Percentiles rank a stretch among this genome's conserved stretches.
Conservation (phyloP, 2,797 vertebrate species). For the Crocodylus rhombifer region DNA sequence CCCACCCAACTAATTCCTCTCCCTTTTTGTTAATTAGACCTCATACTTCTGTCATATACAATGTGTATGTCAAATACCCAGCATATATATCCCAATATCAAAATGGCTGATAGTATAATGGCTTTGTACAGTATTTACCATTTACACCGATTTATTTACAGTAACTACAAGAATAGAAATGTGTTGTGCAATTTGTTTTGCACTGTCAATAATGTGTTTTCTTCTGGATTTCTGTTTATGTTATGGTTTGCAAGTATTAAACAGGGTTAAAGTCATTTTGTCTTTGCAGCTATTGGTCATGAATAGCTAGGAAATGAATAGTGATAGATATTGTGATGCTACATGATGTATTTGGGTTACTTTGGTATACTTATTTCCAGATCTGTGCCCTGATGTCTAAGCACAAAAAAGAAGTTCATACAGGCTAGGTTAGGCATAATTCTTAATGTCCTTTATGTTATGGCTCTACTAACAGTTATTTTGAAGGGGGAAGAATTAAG, state of each 20-base stretch:
- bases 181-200: not conserved
- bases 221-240: not conserved
- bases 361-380: not conserved
- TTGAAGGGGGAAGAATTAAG: not conserved
- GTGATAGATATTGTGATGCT: accelerated
- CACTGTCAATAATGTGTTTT: not conserved
- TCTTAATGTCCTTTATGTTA: not conserved
- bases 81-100: not conserved
- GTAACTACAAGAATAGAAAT: not conserved
- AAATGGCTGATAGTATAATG: not conserved
- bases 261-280: not conserved
- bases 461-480: not conserved
- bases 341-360: not conserved
- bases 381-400: not conserved
- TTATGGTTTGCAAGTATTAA: not conserved
- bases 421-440: not conserved
- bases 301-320: not conserved
- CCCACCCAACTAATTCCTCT: not conserved
- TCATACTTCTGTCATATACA: not conserved
- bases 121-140: not conserved
- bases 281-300: not conserved
- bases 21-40: not conserved
- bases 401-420: not conserved
- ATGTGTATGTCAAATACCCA: not conserved
- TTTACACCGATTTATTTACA: not conserved